Evolutionary conservation across 1,140 invertebrate species (phyloP).

Genomic region (Caenorhabditis tropicalis): DNA sequence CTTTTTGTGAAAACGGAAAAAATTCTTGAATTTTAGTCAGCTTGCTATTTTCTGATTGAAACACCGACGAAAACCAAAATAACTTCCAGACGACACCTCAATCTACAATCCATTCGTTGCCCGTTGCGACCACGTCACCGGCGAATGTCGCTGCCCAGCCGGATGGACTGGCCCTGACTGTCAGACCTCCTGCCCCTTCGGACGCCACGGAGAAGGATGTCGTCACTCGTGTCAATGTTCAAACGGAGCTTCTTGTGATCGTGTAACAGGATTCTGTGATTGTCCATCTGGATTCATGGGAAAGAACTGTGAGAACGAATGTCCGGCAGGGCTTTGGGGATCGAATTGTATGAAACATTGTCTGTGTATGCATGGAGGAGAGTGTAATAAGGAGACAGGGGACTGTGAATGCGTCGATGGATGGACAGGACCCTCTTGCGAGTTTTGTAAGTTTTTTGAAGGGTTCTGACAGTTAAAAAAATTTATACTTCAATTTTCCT

Average conservation of each 20-base stretch:
- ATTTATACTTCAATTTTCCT: no score
- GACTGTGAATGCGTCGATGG: slow-evolving; percentile 68
- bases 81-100: slow-evolving; percentile 48
- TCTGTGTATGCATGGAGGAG: slow-evolving; percentile 65
- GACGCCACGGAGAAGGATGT: slow-evolving; percentile 64
- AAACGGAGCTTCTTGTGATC: slow-evolving; percentile 68
- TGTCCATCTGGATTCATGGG: slow-evolving; percentile 73
- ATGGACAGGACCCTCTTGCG: slow-evolving; percentile 71
- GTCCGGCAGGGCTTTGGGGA: slow-evolving; percentile 73
- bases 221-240: slow-evolving; percentile 58
- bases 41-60: no score
- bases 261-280: slow-evolving; percentile 73
- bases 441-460: slow-evolving; percentile 68
- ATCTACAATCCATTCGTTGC: slow-evolving; percentile 54
- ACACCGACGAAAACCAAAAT: no score
- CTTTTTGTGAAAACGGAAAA: no score
- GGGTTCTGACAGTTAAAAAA: neutral
- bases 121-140: slow-evolving; percentile 74
- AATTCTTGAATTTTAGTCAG: no score
- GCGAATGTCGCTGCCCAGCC: slow-evolving; percentile 83
- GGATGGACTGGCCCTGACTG: slow-evolving; percentile 75
- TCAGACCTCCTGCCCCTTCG: slow-evolving; percentile 59
- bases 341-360: slow-evolving; percentile 70
- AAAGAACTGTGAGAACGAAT: slow-evolving; percentile 73
- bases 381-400: slow-evolving; percentile 68